phyloP scores from a whole-genome alignment of 2,888 invertebrate species.

The Chymomyza fuscimana region DNA sequence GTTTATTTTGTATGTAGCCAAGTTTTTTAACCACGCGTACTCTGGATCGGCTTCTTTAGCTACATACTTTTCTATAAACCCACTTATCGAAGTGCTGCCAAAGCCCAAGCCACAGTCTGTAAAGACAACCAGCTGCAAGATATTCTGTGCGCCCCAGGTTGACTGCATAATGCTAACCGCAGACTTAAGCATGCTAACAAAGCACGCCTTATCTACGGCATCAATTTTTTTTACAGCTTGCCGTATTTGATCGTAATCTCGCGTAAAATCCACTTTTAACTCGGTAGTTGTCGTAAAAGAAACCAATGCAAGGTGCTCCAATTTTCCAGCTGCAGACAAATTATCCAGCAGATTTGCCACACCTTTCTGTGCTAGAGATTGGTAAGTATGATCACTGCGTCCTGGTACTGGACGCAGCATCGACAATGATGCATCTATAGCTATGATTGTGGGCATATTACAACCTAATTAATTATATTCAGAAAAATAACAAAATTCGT shows the following conservation, averaged over 20 bases:
- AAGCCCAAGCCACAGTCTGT: conserved; percentile 88
- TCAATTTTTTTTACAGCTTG: conserved; percentile 88
- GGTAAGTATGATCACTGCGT: conserved; percentile 78
- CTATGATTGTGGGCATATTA: conserved; percentile 79
- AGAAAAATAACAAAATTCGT: not conserved
- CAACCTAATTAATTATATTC: not conserved
- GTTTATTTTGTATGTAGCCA: conserved; percentile 90
- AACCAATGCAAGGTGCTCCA: conserved; percentile 75
- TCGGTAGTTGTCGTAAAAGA: conserved; percentile 76
- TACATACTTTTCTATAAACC: conserved; percentile 80
- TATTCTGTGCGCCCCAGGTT: conserved; percentile 94
- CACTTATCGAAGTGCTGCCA: conserved; percentile 82
- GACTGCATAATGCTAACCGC: conserved; percentile 89
- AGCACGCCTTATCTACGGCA: conserved; percentile 92
- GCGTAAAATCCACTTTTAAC: conserved; percentile 91
- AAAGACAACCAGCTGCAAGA: conserved; percentile 89
- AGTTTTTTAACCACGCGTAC: conserved; percentile 86
- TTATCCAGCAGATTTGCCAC: conserved; percentile 78
- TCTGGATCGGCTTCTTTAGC: conserved; percentile 62
- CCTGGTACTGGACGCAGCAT: conserved; percentile 78
- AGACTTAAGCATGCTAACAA: conserved; percentile 89
- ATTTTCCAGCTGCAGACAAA: conserved; percentile 72
- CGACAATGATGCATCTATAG: conserved; percentile 78
- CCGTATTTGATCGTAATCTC: conserved; percentile 91
- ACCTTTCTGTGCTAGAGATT: conserved; percentile 77